phyloP scores from a whole-genome alignment of 1,140 invertebrate genomes.

The Hydropsyche tenuis region DNA sequence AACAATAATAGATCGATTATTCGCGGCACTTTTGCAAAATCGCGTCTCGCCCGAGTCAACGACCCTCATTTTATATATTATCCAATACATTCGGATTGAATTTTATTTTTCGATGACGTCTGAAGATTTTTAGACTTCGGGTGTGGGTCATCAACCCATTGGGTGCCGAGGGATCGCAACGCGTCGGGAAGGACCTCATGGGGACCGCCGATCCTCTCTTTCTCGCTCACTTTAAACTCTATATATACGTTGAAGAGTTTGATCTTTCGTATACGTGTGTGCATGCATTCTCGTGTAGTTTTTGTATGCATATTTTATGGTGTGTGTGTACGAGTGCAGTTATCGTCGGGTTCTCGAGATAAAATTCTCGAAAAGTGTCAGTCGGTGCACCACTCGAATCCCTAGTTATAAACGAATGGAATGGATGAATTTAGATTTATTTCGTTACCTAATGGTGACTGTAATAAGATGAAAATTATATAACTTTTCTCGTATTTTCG shows the following conservation, averaged over 20 bases:
- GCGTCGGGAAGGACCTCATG: background rate
- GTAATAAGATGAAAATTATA: too few relatives aligned
- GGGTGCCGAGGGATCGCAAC: background rate
- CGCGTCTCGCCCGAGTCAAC: too few relatives aligned
- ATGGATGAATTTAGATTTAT: too few relatives aligned
- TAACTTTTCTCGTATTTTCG: too few relatives aligned
- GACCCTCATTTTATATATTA: too few relatives aligned
- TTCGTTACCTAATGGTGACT: too few relatives aligned
- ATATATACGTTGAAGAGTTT: background rate
- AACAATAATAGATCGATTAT: too few relatives aligned
- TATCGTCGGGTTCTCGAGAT: background rate
- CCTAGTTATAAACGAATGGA: too few relatives aligned
- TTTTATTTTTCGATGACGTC: too few relatives aligned
- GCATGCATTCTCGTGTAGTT: background rate
- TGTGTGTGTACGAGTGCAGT: background rate
- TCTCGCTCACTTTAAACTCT: background rate
- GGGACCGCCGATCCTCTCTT: background rate
- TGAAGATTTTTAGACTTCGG: conserved; percentile 9
- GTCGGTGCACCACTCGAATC: background rate
- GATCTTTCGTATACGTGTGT: background rate
- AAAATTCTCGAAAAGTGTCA: background rate
- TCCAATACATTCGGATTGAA: too few relatives aligned
- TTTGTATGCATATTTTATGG: background rate
- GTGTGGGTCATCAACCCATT: conserved; percentile 12
- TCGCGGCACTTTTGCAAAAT: too few relatives aligned